Evolutionary conservation across 2,797 vertebrate genomes (phyloP).

Genomic region (Tokudaia muenninki): DNA sequence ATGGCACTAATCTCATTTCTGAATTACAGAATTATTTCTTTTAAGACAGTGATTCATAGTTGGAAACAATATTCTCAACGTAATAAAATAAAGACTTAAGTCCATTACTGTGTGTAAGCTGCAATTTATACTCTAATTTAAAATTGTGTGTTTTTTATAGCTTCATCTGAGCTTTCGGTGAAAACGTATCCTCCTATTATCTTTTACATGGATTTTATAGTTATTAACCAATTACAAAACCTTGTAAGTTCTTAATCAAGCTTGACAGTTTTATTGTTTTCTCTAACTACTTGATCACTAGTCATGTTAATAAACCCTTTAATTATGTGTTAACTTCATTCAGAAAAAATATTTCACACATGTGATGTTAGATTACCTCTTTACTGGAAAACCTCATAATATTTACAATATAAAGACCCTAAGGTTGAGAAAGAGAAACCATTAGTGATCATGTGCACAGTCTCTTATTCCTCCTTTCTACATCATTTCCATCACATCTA

Average conservation of each 20-base stretch:
- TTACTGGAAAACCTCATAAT: background rate
- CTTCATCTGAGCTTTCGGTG: background rate
- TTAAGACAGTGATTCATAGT: background rate
- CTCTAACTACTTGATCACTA: background rate
- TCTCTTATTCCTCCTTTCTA: background rate
- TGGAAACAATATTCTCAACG: background rate
- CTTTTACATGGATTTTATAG: constrained; percentile 53
- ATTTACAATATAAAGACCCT: background rate
- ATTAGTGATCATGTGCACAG: rapidly evolving
- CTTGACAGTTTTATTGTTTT: constrained; percentile 19
- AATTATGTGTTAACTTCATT: background rate
- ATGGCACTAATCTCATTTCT: background rate
- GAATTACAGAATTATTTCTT: background rate
- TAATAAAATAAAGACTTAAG: constrained; percentile 1
- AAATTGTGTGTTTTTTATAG: constrained; percentile 11
- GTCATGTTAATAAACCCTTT: constrained; percentile 63
- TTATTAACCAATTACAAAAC: constrained; percentile 22
- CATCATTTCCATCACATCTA: background rate
- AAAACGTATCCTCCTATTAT: constrained; percentile 23
- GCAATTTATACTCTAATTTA: constrained; percentile 19
- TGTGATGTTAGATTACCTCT: background rate
- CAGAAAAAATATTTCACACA: background rate
- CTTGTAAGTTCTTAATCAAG: constrained; percentile 40
- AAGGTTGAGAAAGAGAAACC: background rate
- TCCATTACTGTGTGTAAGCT: background rate